A percentile compares a stretch with the other conserved stretches of the same genome.
These are phyloP conservation scores for Cololabis saira DNA, from an alignment of 2,113 vertebrate genomes.

Conservation along the genomic window DNA sequence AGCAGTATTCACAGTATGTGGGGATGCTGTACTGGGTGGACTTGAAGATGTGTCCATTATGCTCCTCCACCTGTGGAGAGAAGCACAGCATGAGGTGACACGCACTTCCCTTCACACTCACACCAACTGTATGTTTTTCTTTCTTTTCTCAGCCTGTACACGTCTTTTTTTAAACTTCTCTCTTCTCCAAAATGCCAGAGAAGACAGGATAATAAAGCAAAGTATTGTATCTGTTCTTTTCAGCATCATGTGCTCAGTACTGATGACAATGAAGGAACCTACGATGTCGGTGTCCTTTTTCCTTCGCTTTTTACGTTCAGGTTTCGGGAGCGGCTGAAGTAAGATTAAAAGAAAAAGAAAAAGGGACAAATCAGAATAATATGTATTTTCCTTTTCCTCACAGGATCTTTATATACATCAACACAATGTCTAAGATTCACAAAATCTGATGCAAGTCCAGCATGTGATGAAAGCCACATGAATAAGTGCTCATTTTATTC, in stretches of 20 bases:
- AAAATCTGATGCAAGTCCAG: too few species aligned
- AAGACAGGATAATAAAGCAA: too few species aligned
- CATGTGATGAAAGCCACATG: too few species aligned
- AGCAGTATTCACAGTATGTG: constrained; percentile 97
- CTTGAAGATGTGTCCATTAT: constrained; percentile 98
- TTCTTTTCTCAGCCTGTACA: neutral
- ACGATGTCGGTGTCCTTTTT: constrained; percentile 96
- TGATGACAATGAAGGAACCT: constrained; percentile 69
- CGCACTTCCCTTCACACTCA: neutral
- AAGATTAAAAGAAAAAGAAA: neutral
- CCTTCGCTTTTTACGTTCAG: constrained; percentile 94
- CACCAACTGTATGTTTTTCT: neutral
- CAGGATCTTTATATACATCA: too few species aligned
- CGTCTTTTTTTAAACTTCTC: neutral
- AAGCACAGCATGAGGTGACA: constrained; percentile 15
- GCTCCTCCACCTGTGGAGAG: constrained; percentile 90
- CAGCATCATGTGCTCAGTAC: neutral
- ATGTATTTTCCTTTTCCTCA: too few species aligned
- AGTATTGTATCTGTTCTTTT: neutral
- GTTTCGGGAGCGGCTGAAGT: constrained; percentile 84
- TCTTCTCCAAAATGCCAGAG: neutral
- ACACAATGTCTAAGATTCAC: too few species aligned
- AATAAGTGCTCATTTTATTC: too few species aligned
- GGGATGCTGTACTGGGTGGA: constrained; percentile 98
- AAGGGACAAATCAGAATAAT: neutral